Conservation (phyloP, 2,888 invertebrate genomes). For the Drosophila mimica region DNA sequence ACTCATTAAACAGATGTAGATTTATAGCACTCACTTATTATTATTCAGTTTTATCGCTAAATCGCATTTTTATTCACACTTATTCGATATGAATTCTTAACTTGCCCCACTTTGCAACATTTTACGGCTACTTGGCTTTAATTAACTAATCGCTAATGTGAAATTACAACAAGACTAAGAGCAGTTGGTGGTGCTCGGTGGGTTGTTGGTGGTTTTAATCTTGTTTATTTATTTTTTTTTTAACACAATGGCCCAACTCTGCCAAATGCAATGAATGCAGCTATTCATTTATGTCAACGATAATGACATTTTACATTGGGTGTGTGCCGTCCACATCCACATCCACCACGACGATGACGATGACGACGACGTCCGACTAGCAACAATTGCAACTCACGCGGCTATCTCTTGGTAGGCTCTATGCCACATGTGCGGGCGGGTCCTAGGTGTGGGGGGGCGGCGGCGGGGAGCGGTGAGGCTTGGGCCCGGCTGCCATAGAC, state of each 20-base stretch:
- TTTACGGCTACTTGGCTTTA: conserved; percentile 61
- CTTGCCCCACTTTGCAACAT: conserved; percentile 1
- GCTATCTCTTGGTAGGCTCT: conserved; percentile 64
- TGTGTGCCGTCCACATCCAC: conserved; percentile 62
- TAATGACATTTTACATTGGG: conserved; percentile 83
- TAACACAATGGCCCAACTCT: conserved; percentile 37
- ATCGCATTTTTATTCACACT: conserved; percentile 25
- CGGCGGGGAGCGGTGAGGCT: neutral
- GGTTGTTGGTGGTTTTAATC: conserved; percentile 45
- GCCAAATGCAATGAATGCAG: conserved; percentile 84
- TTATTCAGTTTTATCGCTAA: conserved; percentile 22
- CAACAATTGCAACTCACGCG: conserved; percentile 64
- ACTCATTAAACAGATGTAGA: neutral
- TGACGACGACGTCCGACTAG: conserved; percentile 34
- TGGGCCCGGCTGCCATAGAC: conserved; percentile 75
- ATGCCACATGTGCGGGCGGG: neutral
- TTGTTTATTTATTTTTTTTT: conserved; percentile 25
- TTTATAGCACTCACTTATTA: neutral
- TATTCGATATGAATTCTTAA: conserved; percentile 1
- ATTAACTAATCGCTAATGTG: conserved; percentile 73
- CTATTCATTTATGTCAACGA: conserved; percentile 84
- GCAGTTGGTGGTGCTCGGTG: conserved; percentile 10
- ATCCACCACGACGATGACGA: conserved; percentile 12
- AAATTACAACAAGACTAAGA: conserved; percentile 65
- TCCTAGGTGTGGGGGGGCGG: neutral